Evolutionary conservation across 2,888 invertebrate species (phyloP).

Genomic region (Tupiocoris notatus): DNA sequence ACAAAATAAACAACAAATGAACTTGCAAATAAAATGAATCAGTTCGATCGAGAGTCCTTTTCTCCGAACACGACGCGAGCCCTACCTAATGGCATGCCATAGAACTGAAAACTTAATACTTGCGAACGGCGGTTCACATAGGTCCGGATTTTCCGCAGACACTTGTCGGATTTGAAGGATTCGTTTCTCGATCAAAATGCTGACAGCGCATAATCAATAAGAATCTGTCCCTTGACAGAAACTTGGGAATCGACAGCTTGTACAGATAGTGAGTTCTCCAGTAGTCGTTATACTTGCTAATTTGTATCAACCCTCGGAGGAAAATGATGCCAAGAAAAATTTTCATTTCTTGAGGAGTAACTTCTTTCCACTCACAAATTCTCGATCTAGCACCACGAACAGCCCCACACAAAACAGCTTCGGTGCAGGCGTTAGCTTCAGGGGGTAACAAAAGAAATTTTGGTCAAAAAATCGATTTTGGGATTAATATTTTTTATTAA

Average conservation of each 20-base stretch:
- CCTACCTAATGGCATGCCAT: too few species aligned
- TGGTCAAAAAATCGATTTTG: too few species aligned
- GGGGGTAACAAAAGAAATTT: neutral
- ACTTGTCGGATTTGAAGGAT: too few species aligned
- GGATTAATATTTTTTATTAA: too few species aligned
- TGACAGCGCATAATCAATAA: slow-evolving; percentile 2
- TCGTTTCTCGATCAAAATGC: neutral
- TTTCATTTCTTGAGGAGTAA: neutral
- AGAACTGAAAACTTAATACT: too few species aligned
- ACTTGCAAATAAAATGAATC: too few species aligned
- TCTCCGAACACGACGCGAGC: too few species aligned
- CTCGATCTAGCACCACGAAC: neutral
- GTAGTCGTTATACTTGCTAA: neutral
- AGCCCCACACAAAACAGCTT: neutral
- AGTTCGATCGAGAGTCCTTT: too few species aligned
- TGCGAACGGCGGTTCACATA: too few species aligned
- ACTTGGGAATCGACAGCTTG: neutral
- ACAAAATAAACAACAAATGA: too few species aligned
- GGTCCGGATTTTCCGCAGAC: too few species aligned
- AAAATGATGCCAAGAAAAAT: slow-evolving; percentile 6
- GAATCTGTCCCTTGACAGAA: slow-evolving; percentile 15
- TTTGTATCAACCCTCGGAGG: neutral
- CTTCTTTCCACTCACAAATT: slow-evolving; percentile 6
- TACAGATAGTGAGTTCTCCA: slow-evolving; percentile 11
- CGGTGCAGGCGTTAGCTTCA: neutral